Evolutionary conservation across 2,797 vertebrate species (phyloP).

Genomic region (Sebastes reedi): DNA sequence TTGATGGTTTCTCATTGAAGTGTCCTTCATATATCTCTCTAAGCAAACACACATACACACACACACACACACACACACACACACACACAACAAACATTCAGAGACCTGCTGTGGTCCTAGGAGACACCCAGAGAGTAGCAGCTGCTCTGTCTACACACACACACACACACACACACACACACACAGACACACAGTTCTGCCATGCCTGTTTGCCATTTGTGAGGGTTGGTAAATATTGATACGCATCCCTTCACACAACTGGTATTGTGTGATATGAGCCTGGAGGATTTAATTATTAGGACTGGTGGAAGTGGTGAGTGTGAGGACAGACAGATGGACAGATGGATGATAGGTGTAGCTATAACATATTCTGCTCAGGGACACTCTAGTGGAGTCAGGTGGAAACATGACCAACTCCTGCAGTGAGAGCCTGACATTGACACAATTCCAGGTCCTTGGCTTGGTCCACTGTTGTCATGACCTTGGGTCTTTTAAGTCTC

Average conservation of each 20-base stretch:
- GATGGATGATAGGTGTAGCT: background rate
- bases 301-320: background rate
- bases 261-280: constrained; percentile 40
- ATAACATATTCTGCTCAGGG: background rate
- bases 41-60: constrained; percentile 6
- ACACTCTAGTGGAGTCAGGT: background rate
- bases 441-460: background rate
- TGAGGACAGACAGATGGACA: background rate
- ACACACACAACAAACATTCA: constrained; percentile 17
- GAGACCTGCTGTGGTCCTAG: constrained; percentile 42
- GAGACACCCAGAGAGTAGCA: constrained; percentile 51
- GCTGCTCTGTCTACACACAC: constrained; percentile 27
- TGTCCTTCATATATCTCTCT: constrained; percentile 42
- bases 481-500: background rate
- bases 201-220: constrained; percentile 39
- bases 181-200: background rate
- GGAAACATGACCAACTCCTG: background rate
- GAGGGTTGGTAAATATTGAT: constrained; percentile 46
- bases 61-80: too few relatives aligned
- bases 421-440: background rate
- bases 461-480: background rate
- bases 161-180: background rate
- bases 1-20: constrained; percentile 44
- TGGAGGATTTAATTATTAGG: constrained; percentile 22
- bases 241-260: constrained; percentile 36